Evolutionary conservation across 2,113 vertebrate genomes (phyloP).

Genomic region (Eudorcas thomsonii): DNA sequence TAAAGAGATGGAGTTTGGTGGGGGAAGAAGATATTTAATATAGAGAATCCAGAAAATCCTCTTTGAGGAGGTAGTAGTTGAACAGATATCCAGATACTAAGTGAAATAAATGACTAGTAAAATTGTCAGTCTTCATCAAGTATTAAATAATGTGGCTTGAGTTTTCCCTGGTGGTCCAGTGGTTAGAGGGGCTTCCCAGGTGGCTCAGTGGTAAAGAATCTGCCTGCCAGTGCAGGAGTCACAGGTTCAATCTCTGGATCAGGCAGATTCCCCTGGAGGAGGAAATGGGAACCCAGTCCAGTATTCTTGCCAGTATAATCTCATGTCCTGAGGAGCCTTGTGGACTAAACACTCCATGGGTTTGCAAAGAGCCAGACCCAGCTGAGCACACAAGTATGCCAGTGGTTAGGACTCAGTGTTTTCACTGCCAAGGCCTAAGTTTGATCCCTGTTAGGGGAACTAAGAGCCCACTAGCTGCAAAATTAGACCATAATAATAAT

Average conservation of each 20-base stretch:
- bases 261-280: not conserved
- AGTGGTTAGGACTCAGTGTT: not conserved
- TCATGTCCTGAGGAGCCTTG: not conserved
- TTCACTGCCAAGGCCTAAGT: not conserved
- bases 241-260: not conserved
- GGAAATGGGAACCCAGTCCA: not conserved
- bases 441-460: not conserved
- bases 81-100: not conserved
- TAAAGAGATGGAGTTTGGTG: not conserved
- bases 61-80: not conserved
- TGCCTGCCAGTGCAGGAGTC: not conserved
- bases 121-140: not conserved
- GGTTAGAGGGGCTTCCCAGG: not conserved
- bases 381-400: fast-evolving
- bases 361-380: not conserved
- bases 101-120: not conserved
- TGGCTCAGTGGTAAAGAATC: not conserved
- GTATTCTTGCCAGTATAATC: not conserved
- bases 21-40: not conserved
- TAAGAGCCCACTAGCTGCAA: not conserved
- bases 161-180: not conserved
- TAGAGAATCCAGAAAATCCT: not conserved
- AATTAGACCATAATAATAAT: not conserved
- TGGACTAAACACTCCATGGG: not conserved
- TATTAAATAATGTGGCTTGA: not conserved